These are phyloP conservation scores for Apamea sordens DNA, from an alignment of 2,888 invertebrate species.

Conservation along the genomic window DNA sequence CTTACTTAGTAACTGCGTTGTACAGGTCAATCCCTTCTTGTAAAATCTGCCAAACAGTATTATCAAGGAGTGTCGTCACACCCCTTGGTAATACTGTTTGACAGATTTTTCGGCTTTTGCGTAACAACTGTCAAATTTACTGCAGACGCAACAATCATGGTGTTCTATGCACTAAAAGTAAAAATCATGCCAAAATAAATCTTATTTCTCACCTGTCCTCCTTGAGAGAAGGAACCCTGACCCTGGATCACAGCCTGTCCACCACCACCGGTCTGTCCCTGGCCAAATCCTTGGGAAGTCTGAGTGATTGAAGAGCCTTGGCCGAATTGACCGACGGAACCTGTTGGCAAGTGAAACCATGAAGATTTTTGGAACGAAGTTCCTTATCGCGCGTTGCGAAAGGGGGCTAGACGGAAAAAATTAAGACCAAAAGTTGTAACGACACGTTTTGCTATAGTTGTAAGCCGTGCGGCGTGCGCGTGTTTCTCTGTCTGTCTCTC, in stretches of 20 bases:
- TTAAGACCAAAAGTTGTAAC: too few species aligned
- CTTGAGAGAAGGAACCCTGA: conserved; percentile 67
- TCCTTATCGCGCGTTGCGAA: too few species aligned
- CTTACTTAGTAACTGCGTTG: too few species aligned
- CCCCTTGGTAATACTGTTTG: not conserved
- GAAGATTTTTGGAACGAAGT: too few species aligned
- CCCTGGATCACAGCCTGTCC: conserved; percentile 68
- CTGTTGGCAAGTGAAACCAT: not conserved
- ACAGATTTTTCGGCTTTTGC: not conserved
- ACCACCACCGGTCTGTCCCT: conserved; percentile 48
- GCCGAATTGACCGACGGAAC: conserved; percentile 63
- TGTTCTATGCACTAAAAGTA: not conserved
- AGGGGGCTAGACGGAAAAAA: too few species aligned
- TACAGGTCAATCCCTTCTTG: too few species aligned
- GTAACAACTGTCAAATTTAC: too few species aligned
- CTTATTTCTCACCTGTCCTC: conserved; percentile 70
- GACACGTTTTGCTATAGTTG: too few species aligned
- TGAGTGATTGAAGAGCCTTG: conserved; percentile 66
- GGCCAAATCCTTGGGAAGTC: conserved; percentile 59
- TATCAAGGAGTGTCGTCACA: not conserved
- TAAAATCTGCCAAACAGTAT: too few species aligned
- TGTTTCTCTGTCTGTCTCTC: too few species aligned
- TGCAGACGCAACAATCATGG: not conserved
- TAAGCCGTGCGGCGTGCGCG: too few species aligned
- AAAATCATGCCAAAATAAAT: not conserved